A percentile compares a stretch with the other conserved stretches of the same genome.
phyloP scores from a whole-genome alignment of 2,113 vertebrate genomes.

The Rhinoderma darwinii region DNA sequence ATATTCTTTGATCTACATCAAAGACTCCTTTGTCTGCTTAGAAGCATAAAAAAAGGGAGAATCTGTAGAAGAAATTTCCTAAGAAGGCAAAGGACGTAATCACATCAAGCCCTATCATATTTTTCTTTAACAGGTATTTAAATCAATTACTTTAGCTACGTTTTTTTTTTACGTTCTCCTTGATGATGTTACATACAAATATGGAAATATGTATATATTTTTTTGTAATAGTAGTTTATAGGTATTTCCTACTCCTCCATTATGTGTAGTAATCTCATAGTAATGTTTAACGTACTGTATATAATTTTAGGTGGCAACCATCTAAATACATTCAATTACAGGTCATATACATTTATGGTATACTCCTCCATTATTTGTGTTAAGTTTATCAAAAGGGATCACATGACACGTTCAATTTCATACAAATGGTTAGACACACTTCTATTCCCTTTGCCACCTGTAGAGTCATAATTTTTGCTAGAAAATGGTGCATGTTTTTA shows the following conservation, averaged over 20 bases:
- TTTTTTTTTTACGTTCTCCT: background rate
- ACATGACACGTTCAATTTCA: too few relatives aligned
- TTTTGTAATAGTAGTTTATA: background rate
- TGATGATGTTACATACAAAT: background rate
- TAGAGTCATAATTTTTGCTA: too few relatives aligned
- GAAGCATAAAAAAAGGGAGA: conserved; percentile 8
- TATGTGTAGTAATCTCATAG: background rate
- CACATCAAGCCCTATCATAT: background rate
- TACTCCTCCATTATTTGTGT: background rate
- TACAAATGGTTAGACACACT: too few relatives aligned
- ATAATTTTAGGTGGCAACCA: background rate
- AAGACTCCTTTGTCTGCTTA: conserved; percentile 45
- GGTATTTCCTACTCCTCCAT: background rate
- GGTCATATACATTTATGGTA: background rate
- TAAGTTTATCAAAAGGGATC: too few relatives aligned
- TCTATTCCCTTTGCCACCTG: too few relatives aligned
- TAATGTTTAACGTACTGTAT: background rate
- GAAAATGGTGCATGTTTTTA: too few relatives aligned
- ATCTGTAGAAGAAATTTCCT: conserved; percentile 2
- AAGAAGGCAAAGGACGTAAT: conserved; percentile 16
- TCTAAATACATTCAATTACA: background rate
- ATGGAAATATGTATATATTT: background rate
- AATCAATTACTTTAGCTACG: background rate
- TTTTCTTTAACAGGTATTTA: background rate
- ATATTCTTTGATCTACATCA: conserved; percentile 48